A percentile compares a stretch with the other conserved stretches of the same genome.
phyloP scores from a whole-genome alignment of 2,888 invertebrate species.

The Lithophane socia region DNA sequence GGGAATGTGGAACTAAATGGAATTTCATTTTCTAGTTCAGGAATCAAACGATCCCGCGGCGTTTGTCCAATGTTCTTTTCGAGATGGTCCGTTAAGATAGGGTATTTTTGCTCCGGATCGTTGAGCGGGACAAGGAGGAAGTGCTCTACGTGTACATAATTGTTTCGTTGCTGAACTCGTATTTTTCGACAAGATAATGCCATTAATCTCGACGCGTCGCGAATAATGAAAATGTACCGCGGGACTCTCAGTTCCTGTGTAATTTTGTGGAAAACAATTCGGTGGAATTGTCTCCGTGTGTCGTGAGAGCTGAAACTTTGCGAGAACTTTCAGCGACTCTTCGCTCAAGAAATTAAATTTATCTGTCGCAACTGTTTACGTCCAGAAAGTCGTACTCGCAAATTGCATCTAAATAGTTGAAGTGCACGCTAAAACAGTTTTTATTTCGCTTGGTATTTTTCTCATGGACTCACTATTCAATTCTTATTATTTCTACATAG shows the following conservation, averaged over 20 bases:
- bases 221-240: conserved; percentile 84
- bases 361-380: conserved; percentile 64
- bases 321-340: conserved; percentile 69
- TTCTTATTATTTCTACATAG: conserved; percentile 39
- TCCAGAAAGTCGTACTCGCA: conserved; percentile 77
- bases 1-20: conserved; percentile 82
- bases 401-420: conserved; percentile 74
- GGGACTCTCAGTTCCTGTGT: conserved; percentile 70
- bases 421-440: conserved; percentile 60
- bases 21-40: conserved; percentile 89
- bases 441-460: conserved; percentile 13
- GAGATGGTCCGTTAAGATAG: conserved; percentile 76
- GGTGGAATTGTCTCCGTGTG: conserved; percentile 73
- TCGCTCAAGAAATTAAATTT: conserved; percentile 77
- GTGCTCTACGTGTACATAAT: conserved; percentile 76
- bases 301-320: conserved; percentile 68
- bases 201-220: conserved; percentile 81
- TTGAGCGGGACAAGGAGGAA: conserved; percentile 71
- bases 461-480: conserved; percentile 18
- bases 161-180: conserved; percentile 80
- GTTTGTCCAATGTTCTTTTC: conserved; percentile 75
- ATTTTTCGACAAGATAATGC: conserved; percentile 86
- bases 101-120: conserved; percentile 78
- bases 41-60: conserved; percentile 84
- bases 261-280: conserved; percentile 79